Base-by-base conservation (phyloP, 2,888 invertebrate genomes). In the Laspeyria flexula region DNA sequence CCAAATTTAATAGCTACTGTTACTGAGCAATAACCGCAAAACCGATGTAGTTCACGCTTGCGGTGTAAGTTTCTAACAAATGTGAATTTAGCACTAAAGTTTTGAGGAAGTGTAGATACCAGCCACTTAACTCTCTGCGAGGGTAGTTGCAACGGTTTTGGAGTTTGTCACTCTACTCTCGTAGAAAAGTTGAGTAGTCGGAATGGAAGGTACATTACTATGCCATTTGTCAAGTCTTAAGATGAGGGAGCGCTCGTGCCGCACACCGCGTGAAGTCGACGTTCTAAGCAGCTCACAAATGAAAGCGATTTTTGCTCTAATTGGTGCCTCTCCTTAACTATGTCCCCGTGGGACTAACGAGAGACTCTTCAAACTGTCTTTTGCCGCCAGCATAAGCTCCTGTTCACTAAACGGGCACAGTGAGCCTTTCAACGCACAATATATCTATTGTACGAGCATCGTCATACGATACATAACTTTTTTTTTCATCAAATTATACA, bases 271-370 rank as follows among this genome's bases (percentile, higher is more conserved):
- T 7, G 7, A 25, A 3, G 25, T 13, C 21, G 12, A 33, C 9
- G 13, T 10, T 0, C 39, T 1, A 10, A 12, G 40, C 31, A 47
- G 41, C 43, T 55, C 35, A 45, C 43, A 41, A 47, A 48, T 47
- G 48, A 51, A 58, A 58, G 45, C 44, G 50, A 65, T 65, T 66
- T 66, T 69, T 52, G 49, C 54, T 53, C 64, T 69, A 73, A 72
- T 71, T 74, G 65, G 66, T 46, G 54, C 43, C 58, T 55, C 52
- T 58, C 43, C 51, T 55, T 54, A 55, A 58, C 58, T 55, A 46
- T 48, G 56, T 40, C 54, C 56, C 49, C 51, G 52, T 48, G 54
- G 29, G 50, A 30, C 58, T 70, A 72, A 71, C 67, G 72, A 73
- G 72, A 54, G 55, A 37, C 43, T 52, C 48, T 43, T 60, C 50